These are phyloP conservation scores for Desmodus rotundus DNA, from an alignment of 2,113 vertebrate genomes.

Conservation along the genomic window DNA sequence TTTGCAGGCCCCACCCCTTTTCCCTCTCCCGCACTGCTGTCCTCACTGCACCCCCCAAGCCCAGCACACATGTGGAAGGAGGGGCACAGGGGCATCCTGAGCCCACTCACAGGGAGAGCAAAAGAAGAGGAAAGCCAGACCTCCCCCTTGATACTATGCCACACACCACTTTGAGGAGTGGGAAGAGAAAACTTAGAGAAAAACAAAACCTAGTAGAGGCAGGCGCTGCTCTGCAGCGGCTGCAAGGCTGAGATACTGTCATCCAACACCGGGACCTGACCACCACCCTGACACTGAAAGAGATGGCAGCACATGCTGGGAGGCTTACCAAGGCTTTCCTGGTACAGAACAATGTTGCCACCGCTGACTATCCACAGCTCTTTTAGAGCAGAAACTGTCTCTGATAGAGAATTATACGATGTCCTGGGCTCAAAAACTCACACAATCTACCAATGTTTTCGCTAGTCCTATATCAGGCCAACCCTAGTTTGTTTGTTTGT, in stretches of 20 bases:
- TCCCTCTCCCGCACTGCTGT: neutral
- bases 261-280: neutral
- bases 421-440: neutral
- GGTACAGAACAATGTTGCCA: neutral
- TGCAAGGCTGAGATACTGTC: neutral
- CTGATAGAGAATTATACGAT: neutral
- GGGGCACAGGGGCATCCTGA: accelerated
- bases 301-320: neutral
- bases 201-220: neutral
- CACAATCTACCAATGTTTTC: neutral
- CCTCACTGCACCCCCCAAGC: neutral
- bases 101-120: neutral
- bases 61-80: accelerated
- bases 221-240: neutral
- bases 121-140: neutral
- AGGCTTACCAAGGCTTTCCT: accelerated
- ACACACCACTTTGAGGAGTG: neutral
- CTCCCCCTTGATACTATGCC: neutral
- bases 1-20: too few relatives aligned
- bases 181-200: neutral
- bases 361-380: too few relatives aligned
- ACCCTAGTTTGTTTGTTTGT: neutral
- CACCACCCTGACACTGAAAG: neutral
- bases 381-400: neutral
- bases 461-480: neutral